Evolutionary conservation across 2,888 invertebrate genomes (phyloP).

Genomic region (Willowsia nigromaculata): DNA sequence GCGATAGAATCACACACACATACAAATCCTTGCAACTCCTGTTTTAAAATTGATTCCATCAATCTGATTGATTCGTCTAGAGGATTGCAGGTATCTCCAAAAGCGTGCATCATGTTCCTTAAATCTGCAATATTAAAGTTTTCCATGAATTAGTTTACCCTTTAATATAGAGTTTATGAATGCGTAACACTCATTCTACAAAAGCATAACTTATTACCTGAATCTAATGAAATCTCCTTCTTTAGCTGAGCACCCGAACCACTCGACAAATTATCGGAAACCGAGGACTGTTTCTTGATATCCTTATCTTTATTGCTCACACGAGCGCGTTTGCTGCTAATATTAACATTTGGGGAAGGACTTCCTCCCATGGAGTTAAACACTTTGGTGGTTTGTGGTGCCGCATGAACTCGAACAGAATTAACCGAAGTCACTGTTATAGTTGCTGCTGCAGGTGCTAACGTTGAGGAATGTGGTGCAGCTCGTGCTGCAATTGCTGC

Average conservation of each 20-base stretch:
- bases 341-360: slow-evolving; percentile 51
- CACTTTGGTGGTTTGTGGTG: neutral
- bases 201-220: slow-evolving; percentile 29
- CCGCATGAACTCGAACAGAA: slow-evolving; percentile 46
- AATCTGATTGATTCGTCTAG: slow-evolving; percentile 90
- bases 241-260: neutral
- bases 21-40: slow-evolving; percentile 89
- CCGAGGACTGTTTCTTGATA: slow-evolving; percentile 22
- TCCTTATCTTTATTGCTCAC: slow-evolving; percentile 63
- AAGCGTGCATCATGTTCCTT: slow-evolving; percentile 94
- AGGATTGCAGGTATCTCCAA: slow-evolving; percentile 92
- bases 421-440: slow-evolving; percentile 46
- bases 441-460: slow-evolving; percentile 10
- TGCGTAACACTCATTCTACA: neutral
- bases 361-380: neutral
- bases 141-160: neutral
- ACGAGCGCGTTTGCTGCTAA: slow-evolving; percentile 40
- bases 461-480: slow-evolving; percentile 29
- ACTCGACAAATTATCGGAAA: neutral
- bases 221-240: slow-evolving; percentile 59
- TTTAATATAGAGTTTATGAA: neutral
- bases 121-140: slow-evolving; percentile 84
- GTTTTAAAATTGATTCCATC: slow-evolving; percentile 90
- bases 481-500: neutral
- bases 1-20: slow-evolving; percentile 87